Evolutionary conservation across 2,113 vertebrate species (phyloP).

Genomic region (Pyxicephalus adspersus): DNA sequence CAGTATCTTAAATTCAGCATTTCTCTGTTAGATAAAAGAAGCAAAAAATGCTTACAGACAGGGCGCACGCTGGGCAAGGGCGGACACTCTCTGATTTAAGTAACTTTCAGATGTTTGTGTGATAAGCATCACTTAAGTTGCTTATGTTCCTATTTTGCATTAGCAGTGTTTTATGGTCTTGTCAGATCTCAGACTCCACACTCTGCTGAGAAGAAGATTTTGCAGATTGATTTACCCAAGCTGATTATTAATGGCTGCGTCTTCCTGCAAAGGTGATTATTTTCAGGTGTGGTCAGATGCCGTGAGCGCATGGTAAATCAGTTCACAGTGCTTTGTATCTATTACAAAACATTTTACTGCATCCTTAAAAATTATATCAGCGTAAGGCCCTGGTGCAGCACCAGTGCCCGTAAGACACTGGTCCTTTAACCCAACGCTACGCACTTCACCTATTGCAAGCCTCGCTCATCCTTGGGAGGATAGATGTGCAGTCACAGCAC

Average conservation of each 20-base stretch:
- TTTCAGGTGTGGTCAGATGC: no score
- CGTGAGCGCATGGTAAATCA: no score
- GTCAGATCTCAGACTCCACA: constrained; percentile 4
- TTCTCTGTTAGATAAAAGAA: constrained; percentile 4
- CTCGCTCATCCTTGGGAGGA: no score
- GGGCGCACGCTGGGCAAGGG: background rate
- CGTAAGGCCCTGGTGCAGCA: no score
- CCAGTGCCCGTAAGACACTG: no score
- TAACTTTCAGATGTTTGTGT: background rate
- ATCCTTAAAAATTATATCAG: no score
- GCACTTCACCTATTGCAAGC: no score
- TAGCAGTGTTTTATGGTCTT: constrained; percentile 14
- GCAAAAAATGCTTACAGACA: constrained; percentile 6
- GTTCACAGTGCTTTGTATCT: no score
- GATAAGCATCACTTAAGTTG: constrained; percentile 4
- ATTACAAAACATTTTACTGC: no score
- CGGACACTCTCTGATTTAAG: background rate
- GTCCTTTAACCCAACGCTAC: no score
- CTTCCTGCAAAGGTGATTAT: background rate
- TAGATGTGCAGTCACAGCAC: no score
- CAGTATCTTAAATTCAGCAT: constrained; percentile 6
- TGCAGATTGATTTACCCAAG: constrained; percentile 12
- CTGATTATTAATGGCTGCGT: background rate
- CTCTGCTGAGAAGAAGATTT: constrained; percentile 1
- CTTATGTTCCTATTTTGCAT: background rate